Conservation (phyloP, 1,140 invertebrate genomes). For the Lucilia sericata region DNA sequence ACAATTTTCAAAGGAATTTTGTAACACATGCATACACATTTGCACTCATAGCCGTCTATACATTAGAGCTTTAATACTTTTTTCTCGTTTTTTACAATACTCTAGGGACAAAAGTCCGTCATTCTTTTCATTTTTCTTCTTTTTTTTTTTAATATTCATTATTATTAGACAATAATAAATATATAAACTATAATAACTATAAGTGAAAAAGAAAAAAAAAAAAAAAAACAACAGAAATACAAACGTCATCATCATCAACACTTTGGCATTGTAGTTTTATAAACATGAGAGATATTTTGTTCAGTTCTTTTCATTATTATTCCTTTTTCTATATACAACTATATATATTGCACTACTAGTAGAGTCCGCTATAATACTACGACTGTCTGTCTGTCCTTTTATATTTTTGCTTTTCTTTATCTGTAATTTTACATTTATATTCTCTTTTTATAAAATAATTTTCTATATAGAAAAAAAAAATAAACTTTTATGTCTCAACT, state of each 20-base stretch:
- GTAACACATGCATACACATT: not conserved
- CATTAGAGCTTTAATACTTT: not conserved
- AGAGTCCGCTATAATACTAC: too few relatives aligned
- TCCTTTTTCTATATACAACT: not conserved
- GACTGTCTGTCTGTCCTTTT: not conserved
- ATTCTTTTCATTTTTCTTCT: not conserved
- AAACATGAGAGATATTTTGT: conserved; percentile 6
- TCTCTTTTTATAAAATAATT: not conserved
- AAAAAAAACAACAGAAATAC: not conserved
- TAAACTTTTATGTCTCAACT: conserved; percentile 20
- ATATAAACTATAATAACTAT: conserved; percentile 11
- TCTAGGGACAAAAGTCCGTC: conserved; percentile 22
- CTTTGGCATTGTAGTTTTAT: conserved; percentile 12
- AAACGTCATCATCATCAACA: conserved; percentile 13
- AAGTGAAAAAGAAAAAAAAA: not conserved
- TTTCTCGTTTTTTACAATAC: not conserved
- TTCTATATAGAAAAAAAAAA: not conserved
- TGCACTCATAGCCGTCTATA: not conserved
- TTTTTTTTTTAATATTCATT: not conserved
- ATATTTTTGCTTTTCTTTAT: not conserved
- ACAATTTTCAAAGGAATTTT: conserved; percentile 24
- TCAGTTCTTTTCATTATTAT: not conserved
- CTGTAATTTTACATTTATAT: not conserved
- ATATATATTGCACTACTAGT: not conserved
- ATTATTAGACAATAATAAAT: conserved; percentile 29